Conservation (phyloP, 2,888 invertebrate genomes). For the Cabera pusaria region DNA sequence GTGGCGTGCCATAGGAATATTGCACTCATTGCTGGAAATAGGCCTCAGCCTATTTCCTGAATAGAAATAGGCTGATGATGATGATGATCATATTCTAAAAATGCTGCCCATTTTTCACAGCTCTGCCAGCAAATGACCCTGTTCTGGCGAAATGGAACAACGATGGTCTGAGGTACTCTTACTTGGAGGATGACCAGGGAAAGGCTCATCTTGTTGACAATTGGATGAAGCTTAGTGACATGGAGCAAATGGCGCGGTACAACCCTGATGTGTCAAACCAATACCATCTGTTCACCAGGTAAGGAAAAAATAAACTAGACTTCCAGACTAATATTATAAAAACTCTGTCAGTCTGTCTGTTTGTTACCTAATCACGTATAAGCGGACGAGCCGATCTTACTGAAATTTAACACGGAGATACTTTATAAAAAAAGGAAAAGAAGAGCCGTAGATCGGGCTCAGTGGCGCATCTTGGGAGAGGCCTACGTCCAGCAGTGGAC, state of each 20-base stretch:
- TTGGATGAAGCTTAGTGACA: constrained; percentile 44
- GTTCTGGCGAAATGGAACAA: constrained; percentile 37
- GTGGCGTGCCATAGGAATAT: too few relatives aligned
- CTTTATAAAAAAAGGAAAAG: too few relatives aligned
- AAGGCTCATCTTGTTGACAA: constrained; percentile 42
- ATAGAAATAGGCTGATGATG: too few relatives aligned
- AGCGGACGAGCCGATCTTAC: not conserved
- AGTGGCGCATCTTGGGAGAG: too few relatives aligned
- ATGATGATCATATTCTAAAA: too few relatives aligned
- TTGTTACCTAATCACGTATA: not conserved
- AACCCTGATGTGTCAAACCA: constrained; percentile 41
- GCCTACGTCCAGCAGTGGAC: too few relatives aligned
- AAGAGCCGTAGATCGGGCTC: too few relatives aligned
- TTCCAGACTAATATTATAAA: too few relatives aligned
- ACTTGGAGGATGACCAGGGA: constrained; percentile 40
- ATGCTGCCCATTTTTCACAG: constrained; percentile 16
- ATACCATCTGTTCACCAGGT: constrained; percentile 53
- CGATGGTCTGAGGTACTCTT: constrained; percentile 39
- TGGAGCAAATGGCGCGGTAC: constrained; percentile 34
- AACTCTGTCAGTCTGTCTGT: too few relatives aligned
- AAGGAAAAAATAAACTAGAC: not conserved
- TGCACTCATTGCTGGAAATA: too few relatives aligned
- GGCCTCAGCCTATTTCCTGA: too few relatives aligned
- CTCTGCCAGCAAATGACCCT: constrained; percentile 34
- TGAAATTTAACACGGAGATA: too few relatives aligned